Evolutionary conservation across 2,888 invertebrate species (phyloP), one percentile per base, ranked within the genome.

Genomic region (Tenthredo distinguenda): DNA sequence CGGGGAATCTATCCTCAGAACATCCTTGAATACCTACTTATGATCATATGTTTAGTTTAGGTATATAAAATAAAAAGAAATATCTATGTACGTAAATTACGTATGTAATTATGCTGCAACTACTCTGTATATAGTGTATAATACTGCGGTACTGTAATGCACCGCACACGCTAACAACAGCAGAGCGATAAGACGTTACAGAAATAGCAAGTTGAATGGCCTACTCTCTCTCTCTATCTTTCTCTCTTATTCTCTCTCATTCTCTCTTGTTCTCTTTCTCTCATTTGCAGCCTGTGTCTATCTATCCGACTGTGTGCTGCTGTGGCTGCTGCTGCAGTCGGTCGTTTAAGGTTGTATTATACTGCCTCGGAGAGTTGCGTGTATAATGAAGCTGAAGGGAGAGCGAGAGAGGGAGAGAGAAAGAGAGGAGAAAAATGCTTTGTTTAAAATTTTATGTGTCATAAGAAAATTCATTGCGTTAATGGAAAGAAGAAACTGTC

Each of bases 201-300:
- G 87, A 89, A 91, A 90, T 90, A 91, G 89, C 90, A 90, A 91
- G 91, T 91, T 91, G 90, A 91, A 91, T 86, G 90, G 86, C 90
- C 91, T 83, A 83, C 87, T 86, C 84, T 68, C 10, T 31, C 47
- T 12, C 40, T 37, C 40, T 72, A 5, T 37, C 21, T 9, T 5
- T 21, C 9, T 43, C 21, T 37, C 72, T 43, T n/a, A 7, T 40
- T 18, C 81, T 26, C 62, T 37, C 68, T 68, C 6, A 12, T 18
- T 62, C 62, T 62, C 62, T 62, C 26, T 62, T 7, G 4, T 4
- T 26, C 68, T 68, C 26, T 31, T 31, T 31, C 31, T 68, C 15
- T 68, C 50, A 50, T 15, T 31, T 68, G 68, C 26, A 82, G 81
- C 81, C 9, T 81, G 31, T 34, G 6, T 26, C 26, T 15, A 68